These are phyloP conservation scores for Hedya salicella DNA, from an alignment of 2,888 invertebrate species.

Conservation along the genomic window DNA sequence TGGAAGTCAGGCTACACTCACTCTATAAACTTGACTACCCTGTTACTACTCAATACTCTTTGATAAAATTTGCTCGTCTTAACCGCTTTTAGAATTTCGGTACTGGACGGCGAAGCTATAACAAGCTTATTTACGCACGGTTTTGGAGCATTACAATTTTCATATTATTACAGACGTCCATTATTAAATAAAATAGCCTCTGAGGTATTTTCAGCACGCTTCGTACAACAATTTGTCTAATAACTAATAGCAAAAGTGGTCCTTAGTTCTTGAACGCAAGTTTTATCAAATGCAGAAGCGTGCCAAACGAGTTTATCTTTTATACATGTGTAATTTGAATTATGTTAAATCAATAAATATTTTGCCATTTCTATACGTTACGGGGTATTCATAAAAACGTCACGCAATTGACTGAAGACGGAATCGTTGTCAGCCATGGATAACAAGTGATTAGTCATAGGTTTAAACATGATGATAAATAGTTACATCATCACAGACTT, in stretches of 20 bases:
- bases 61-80: slow-evolving; percentile 31
- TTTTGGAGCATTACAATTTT: not conserved
- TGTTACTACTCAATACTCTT: not conserved
- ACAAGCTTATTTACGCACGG: slow-evolving; percentile 46
- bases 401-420: too few species aligned
- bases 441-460: too few species aligned
- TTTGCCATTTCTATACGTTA: not conserved
- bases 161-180: slow-evolving; percentile 8
- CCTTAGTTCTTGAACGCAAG: slow-evolving; percentile 17
- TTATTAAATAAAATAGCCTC: slow-evolving; percentile 15
- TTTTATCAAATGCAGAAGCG: slow-evolving; percentile 11
- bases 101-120: slow-evolving; percentile 63
- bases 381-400: not conserved
- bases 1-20: not conserved
- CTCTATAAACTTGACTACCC: not conserved
- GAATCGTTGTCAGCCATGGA: too few species aligned
- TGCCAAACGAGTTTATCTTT: slow-evolving; percentile 6
- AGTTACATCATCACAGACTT: too few species aligned
- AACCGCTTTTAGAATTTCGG: slow-evolving; percentile 41
- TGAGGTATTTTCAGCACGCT: slow-evolving; percentile 21
- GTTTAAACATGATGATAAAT: too few species aligned
- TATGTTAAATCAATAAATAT: not conserved
- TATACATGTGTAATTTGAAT: not conserved
- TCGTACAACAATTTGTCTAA: slow-evolving; percentile 20
- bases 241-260: slow-evolving; percentile 22